phyloP scores from a whole-genome alignment of 2,113 vertebrate species.

The Phalacrocorax carbo region DNA sequence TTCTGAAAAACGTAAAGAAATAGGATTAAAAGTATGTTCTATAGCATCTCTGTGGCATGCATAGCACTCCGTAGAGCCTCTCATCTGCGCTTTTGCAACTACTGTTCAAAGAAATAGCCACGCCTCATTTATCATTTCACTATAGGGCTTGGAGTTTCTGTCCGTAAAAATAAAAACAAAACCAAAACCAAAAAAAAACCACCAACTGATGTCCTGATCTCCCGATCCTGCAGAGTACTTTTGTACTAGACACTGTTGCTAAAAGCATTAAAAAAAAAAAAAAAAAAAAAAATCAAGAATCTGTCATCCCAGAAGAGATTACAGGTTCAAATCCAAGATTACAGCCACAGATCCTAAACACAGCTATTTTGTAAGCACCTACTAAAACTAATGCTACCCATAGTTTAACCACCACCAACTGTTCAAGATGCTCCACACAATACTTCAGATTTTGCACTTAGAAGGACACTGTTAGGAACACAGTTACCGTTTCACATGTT shows the following conservation, averaged over 20 bases:
- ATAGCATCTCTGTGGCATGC: background rate
- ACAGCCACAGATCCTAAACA: background rate
- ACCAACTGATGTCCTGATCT: background rate
- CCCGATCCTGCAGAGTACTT: background rate
- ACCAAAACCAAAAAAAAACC: background rate
- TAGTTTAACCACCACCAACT: background rate
- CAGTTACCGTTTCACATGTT: background rate
- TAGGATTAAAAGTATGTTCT: background rate
- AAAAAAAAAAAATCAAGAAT: background rate
- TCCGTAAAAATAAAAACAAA: background rate
- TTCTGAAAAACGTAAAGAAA: background rate
- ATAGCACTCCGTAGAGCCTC: background rate
- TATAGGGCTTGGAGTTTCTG: background rate
- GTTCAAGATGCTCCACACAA: background rate
- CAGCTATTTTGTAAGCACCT: background rate
- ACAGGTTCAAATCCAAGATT: background rate
- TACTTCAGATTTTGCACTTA: background rate
- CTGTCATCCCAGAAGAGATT: background rate
- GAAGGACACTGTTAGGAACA: background rate
- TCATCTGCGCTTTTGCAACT: background rate
- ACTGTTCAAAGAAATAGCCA: background rate
- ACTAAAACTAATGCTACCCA: background rate
- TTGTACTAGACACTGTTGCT: background rate
- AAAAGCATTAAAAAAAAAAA: background rate
- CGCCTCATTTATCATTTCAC: background rate